These are phyloP conservation scores for Indicator maculatus DNA, from an alignment of 2,113 vertebrate species.

Conservation along the genomic window DNA sequence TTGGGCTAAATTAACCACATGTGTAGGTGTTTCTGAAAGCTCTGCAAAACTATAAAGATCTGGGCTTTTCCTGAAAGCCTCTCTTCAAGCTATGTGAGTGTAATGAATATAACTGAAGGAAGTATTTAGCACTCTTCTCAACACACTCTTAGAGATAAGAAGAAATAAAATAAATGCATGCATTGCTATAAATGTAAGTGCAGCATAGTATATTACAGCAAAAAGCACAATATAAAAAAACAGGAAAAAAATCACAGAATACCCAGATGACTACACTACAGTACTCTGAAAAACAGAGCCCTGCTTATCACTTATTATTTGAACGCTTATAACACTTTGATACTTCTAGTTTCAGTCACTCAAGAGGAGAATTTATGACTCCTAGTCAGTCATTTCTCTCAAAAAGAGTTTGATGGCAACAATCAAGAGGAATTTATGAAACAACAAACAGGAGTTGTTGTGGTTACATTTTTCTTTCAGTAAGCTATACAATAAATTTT, in stretches of 20 bases:
- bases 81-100: not conserved
- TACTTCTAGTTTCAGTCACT: not conserved
- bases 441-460: not conserved
- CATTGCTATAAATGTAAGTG: not conserved
- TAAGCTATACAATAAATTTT: not conserved
- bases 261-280: not conserved
- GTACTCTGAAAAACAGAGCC: not conserved
- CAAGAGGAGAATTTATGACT: not conserved
- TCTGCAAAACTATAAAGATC: not conserved
- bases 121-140: not conserved
- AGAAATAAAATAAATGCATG: not conserved
- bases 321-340: not conserved
- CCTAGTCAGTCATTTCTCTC: not conserved
- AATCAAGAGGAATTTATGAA: slow-evolving; percentile 8
- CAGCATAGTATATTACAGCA: not conserved
- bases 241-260: not conserved
- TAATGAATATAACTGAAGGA: not conserved
- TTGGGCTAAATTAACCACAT: not conserved
- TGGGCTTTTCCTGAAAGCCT: not conserved
- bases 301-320: not conserved
- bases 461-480: not conserved
- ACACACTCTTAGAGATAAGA: not conserved
- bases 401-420: not conserved
- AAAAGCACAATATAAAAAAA: not conserved
- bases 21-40: not conserved